Evolutionary conservation across 2,888 invertebrate genomes (phyloP), one percentile per base, ranked within the genome.

Genomic region (Zaprionus lineosus): DNA sequence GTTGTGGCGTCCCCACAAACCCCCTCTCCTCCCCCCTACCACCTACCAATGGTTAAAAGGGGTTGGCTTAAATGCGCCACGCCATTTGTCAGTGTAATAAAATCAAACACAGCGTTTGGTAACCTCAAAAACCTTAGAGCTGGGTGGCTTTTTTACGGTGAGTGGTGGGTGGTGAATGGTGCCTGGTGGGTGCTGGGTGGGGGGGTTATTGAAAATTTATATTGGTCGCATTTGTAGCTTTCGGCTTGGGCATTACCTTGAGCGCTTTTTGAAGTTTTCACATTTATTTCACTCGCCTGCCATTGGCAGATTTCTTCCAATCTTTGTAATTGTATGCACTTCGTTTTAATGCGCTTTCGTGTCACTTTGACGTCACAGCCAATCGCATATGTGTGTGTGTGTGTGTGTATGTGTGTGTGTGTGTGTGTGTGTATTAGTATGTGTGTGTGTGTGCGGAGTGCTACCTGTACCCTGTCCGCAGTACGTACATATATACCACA

Each of bases 41-140:
- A 8, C 2, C 19, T 2, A 0, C 19, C 29, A 0, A n/a, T n/a
- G n/a, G n/a, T n/a, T n/a, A 48, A 47, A 70, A 63, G 64, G 84
- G 73, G 58, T 76, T 68, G 78, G 85, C 85, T 82, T 82, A 77
- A 82, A 74, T 77, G 70, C 70, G 74, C 86, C 75, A 74, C 78
- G 65, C 86, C 81, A 82, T 82, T 82, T 82, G 86, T 82, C 81
- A 83, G 86, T 83, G 82, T 83, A 86, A 83, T 83, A 83, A 83
- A 83, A 83, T 83, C 82, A 83, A 86, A 85, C 86, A 83, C 61
- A 85, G 51, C 70, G 70, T 47, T 51, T 26, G 50, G 40, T 74
- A 86, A 77, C 78, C 86, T 77, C 77, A 84, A 83, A 73, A 71
- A 48, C 56, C 71, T 57, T 69, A 62, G 58, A 71, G 55, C 43